Evolutionary conservation across 2,797 vertebrate genomes (phyloP).

Genomic region (Nothura maculosa): DNA sequence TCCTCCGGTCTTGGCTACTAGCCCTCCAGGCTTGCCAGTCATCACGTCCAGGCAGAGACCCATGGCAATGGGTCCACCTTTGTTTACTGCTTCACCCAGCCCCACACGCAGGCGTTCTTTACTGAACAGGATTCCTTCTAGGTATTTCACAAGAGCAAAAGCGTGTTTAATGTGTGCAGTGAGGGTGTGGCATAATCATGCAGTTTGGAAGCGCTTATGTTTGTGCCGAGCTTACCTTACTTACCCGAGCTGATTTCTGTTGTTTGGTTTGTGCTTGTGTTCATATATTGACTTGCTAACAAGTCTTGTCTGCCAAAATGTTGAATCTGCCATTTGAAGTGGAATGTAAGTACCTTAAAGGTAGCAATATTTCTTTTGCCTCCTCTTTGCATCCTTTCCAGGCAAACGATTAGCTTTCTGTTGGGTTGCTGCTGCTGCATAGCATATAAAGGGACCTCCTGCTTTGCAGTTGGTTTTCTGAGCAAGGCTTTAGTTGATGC

Average conservation of each 20-base stretch:
- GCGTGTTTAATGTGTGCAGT: conserved; percentile 58
- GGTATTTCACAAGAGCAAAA: conserved; percentile 85
- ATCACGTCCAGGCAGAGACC: conserved; percentile 80
- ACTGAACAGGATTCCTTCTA: conserved; percentile 89
- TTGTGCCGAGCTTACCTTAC: conserved; percentile 61
- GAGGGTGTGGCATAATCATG: conserved; percentile 40
- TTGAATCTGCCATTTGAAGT: not conserved
- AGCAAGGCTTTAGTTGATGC: not conserved
- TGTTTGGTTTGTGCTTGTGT: conserved; percentile 43
- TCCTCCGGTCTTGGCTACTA: conserved; percentile 63
- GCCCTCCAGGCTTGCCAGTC: conserved; percentile 76
- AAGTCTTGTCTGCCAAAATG: not conserved
- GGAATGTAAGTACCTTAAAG: not conserved
- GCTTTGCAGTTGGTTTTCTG: not conserved
- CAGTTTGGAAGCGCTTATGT: not conserved
- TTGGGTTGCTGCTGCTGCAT: not conserved
- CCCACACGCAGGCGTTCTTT: conserved; percentile 82
- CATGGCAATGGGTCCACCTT: conserved; percentile 74
- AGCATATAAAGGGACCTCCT: not conserved
- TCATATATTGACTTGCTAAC: conserved; percentile 61
- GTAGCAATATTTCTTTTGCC: not conserved
- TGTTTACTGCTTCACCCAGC: conserved; percentile 84
- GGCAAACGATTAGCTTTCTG: not conserved
- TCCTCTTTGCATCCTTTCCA: not conserved
- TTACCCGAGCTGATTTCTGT: not conserved